Evolutionary conservation across 2,797 vertebrate species (phyloP).

Genomic region (Gymnothorax javanicus): DNA sequence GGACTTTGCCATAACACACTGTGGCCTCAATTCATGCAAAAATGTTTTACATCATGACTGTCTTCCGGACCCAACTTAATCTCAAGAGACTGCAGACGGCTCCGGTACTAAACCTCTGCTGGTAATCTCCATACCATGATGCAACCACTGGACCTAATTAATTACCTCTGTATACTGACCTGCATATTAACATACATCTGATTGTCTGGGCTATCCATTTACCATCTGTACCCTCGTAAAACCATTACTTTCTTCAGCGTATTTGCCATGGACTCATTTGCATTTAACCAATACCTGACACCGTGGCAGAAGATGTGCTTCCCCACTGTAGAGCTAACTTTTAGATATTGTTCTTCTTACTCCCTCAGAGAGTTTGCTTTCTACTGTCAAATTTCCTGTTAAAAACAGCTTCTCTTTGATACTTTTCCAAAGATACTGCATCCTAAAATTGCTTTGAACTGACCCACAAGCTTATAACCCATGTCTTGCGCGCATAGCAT

Average conservation of each 20-base stretch:
- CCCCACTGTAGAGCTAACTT: not conserved
- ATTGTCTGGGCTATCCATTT: not conserved
- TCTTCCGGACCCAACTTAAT: too few relatives aligned
- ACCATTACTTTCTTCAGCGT: not conserved
- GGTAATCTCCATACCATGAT: too few relatives aligned
- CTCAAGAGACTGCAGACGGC: too few relatives aligned
- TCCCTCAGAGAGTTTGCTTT: too few relatives aligned
- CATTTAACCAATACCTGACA: not conserved
- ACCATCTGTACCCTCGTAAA: not conserved
- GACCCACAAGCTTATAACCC: not conserved
- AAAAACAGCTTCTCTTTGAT: too few relatives aligned
- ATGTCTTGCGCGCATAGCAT: not conserved
- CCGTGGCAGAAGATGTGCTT: too few relatives aligned
- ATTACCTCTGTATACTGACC: not conserved
- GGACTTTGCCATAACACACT: too few relatives aligned
- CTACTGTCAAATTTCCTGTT: not conserved
- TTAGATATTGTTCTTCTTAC: not conserved
- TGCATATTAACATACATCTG: not conserved
- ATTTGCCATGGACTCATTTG: not conserved
- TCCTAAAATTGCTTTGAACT: not conserved
- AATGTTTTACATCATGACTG: too few relatives aligned
- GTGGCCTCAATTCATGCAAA: too few relatives aligned
- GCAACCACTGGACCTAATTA: not conserved
- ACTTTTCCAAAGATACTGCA: not conserved
- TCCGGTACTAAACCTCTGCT: too few relatives aligned